phyloP scores from a whole-genome alignment of 2,797 vertebrate species.

The Tapera naevia region DNA sequence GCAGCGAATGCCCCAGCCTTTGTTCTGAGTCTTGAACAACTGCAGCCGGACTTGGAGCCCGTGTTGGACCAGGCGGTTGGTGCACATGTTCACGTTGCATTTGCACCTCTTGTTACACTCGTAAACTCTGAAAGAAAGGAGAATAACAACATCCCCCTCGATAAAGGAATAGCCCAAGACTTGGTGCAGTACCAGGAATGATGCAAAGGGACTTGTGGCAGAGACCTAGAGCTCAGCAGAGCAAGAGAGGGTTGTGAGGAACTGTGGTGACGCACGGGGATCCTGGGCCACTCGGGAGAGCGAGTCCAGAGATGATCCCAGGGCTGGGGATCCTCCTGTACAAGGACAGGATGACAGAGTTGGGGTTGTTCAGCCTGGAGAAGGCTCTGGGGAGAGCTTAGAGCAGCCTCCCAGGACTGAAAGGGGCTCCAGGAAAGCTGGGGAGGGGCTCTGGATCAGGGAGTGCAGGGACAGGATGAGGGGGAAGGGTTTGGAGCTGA shows the following conservation, averaged over 20 bases:
- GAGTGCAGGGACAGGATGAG: too few species aligned
- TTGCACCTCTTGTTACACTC: slow-evolving; percentile 95
- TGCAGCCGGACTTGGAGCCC: slow-evolving; percentile 96
- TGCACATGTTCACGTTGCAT: slow-evolving; percentile 91
- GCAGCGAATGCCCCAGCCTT: slow-evolving; percentile 98
- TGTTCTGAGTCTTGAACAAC: slow-evolving; percentile 98
- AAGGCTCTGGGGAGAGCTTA: too few species aligned
- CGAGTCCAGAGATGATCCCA: too few species aligned
- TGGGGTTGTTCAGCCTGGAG: too few species aligned
- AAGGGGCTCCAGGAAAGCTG: too few species aligned
- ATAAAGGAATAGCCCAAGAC: accelerated
- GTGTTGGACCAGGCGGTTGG: slow-evolving; percentile 93
- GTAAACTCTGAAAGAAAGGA: slow-evolving; percentile 82
- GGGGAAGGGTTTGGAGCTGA: too few species aligned
- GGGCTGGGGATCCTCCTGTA: too few species aligned
- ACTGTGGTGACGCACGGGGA: accelerated
- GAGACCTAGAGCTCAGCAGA: neutral
- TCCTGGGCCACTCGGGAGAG: neutral
- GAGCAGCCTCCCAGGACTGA: too few species aligned
- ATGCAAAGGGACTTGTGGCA: neutral
- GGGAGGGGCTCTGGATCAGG: too few species aligned
- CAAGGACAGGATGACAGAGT: too few species aligned
- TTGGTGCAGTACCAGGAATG: accelerated
- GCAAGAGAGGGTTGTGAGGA: accelerated
- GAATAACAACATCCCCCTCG: accelerated